Conservation (phyloP, 2,797 vertebrate species). For the Phaenicophaeus curvirostris region DNA sequence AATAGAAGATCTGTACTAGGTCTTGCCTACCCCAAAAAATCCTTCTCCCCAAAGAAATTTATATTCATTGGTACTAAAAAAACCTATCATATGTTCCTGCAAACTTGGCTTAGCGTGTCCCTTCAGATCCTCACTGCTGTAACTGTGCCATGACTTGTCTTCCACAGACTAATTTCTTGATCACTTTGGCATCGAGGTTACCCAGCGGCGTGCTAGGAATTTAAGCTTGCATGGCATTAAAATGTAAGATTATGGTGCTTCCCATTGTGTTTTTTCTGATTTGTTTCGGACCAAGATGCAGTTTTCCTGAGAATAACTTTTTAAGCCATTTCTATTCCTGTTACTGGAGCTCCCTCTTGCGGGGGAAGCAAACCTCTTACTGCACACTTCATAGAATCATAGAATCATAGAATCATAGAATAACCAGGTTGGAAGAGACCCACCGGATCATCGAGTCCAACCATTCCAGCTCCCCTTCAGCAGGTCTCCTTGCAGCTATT, state of each 20-base stretch:
- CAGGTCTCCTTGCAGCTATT: fast-evolving
- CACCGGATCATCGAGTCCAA: too few species aligned
- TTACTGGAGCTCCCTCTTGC: slow-evolving; percentile 60
- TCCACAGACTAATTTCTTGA: background rate
- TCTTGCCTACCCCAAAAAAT: background rate
- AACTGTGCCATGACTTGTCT: fast-evolving
- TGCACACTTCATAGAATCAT: too few species aligned
- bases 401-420: too few species aligned
- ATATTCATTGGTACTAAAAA: background rate
- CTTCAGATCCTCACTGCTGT: fast-evolving
- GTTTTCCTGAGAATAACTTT: fast-evolving
- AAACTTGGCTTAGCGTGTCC: background rate
- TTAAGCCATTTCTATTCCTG: background rate
- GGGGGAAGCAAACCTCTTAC: background rate
- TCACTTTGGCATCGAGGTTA: background rate
- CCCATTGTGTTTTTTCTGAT: background rate
- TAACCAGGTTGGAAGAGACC: too few species aligned
- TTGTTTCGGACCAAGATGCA: fast-evolving
- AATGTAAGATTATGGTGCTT: background rate
- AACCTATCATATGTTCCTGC: fast-evolving
- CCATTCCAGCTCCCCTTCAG: background rate
- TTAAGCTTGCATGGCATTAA: fast-evolving
- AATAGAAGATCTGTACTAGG: background rate
- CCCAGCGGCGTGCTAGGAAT: background rate
- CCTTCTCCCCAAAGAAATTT: fast-evolving